A percentile compares a stretch with the other conserved stretches of the same genome.
Evolutionary conservation across 2,888 invertebrate species (phyloP).

Genomic region (Tenthredo livida): DNA sequence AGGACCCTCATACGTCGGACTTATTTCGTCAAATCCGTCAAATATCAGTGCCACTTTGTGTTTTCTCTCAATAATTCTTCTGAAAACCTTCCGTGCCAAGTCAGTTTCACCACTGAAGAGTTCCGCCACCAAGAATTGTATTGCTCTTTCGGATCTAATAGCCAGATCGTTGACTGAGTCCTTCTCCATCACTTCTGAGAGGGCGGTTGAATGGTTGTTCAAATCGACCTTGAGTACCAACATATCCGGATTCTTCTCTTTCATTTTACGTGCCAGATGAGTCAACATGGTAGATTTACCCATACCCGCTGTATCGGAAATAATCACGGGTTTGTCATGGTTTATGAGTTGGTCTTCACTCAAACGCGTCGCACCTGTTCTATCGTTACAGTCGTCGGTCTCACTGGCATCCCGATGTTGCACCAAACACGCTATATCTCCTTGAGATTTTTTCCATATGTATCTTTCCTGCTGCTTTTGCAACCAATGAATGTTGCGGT

Average conservation of each 20-base stretch:
- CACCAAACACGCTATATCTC: not conserved
- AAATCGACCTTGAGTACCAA: not conserved
- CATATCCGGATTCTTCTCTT: not conserved
- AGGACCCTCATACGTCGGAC: not conserved
- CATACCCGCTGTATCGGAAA: not conserved
- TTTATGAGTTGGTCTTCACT: not conserved
- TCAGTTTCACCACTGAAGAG: not conserved
- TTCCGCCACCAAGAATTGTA: not conserved
- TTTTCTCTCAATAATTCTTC: not conserved
- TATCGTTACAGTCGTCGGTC: not conserved
- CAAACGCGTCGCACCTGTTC: not conserved
- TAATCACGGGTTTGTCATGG: not conserved
- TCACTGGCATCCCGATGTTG: no score
- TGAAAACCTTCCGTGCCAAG: no score
- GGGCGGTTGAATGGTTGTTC: not conserved
- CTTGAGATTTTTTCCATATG: not conserved
- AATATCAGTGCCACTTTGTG: not conserved
- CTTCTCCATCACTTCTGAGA: not conserved
- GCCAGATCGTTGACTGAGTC: not conserved
- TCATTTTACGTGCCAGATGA: not conserved
- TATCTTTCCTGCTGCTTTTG: not conserved
- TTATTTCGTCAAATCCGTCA: conserved; percentile 18
- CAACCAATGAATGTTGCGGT: not conserved
- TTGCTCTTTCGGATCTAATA: not conserved
- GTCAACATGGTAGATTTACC: not conserved